phyloP scores from a whole-genome alignment of 2,888 invertebrate genomes.

The Formica aserva region DNA sequence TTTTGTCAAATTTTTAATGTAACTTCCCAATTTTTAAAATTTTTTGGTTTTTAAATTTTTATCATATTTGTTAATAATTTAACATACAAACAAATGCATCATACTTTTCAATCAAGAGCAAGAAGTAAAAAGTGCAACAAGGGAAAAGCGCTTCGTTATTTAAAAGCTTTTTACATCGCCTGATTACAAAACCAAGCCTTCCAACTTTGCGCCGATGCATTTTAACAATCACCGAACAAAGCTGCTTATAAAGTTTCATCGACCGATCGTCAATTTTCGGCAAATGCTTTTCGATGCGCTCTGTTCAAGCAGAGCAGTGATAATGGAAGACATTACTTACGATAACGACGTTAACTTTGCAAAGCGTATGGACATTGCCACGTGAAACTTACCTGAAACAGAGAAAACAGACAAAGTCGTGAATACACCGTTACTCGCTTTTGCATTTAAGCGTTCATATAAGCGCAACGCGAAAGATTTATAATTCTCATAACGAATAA shows the following conservation, averaged over 20 bases:
- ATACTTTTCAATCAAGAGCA: conserved; percentile 21
- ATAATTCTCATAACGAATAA: background rate
- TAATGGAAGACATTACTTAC: conserved; percentile 70
- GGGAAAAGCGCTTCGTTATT: conserved; percentile 52
- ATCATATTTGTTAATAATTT: background rate
- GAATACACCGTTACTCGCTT: conserved; percentile 54
- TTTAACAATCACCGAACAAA: conserved; percentile 46
- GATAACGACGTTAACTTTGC: conserved; percentile 64
- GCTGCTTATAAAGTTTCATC: conserved; percentile 55
- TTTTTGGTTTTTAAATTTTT: background rate
- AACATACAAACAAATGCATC: background rate
- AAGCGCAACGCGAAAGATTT: conserved; percentile 36
- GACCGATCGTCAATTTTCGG: conserved; percentile 48
- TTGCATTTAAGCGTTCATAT: conserved; percentile 44
- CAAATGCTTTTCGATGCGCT: conserved; percentile 61
- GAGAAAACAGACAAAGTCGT: conserved; percentile 62
- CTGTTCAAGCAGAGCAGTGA: conserved; percentile 50
- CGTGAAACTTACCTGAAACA: conserved; percentile 67
- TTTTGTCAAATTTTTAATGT: background rate
- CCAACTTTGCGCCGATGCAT: conserved; percentile 25
- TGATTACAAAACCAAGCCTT: conserved; percentile 42
- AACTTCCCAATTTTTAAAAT: background rate
- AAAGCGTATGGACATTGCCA: conserved; percentile 4
- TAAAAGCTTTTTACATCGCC: conserved; percentile 12
- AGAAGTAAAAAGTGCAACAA: conserved; percentile 41